Percentiles rank a stretch among this genome's conserved stretches.
Evolutionary conservation across 2,113 vertebrate species (phyloP).

Genomic region (Apistogramma diplotaenia): DNA sequence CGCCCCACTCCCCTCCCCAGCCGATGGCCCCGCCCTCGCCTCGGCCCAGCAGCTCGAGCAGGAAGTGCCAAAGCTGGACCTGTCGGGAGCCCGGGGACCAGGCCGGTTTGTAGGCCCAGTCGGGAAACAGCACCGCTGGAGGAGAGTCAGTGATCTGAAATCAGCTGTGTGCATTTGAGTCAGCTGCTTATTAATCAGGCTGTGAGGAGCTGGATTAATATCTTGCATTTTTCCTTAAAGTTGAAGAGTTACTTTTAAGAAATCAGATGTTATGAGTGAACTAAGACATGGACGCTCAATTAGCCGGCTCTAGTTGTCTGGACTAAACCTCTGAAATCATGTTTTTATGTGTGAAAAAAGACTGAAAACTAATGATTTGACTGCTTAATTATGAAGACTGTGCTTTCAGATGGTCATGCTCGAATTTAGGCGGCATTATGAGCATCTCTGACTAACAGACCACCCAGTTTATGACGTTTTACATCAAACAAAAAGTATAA

Average conservation of each 20-base stretch:
- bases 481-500: neutral
- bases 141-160: neutral
- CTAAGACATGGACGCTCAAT: neutral
- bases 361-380: neutral
- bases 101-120: slow-evolving; percentile 80
- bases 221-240: neutral
- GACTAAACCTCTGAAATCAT: neutral
- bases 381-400: neutral
- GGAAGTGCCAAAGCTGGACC: slow-evolving; percentile 83
- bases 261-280: neutral
- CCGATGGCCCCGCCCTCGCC: slow-evolving; percentile 74
- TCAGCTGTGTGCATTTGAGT: neutral
- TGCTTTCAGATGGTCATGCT: neutral
- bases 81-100: slow-evolving; percentile 79
- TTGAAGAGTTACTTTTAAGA: no score
- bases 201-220: neutral
- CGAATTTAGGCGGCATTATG: neutral
- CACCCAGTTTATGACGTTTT: neutral
- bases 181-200: neutral
- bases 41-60: slow-evolving; percentile 76
- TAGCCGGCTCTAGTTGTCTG: no score
- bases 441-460: neutral
- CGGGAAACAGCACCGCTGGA: slow-evolving; percentile 75
- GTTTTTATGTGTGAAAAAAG: neutral
- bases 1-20: slow-evolving; percentile 81